Base-by-base conservation (phyloP, 2,797 vertebrate genomes). In the Poeciliopsis gracilis region DNA sequence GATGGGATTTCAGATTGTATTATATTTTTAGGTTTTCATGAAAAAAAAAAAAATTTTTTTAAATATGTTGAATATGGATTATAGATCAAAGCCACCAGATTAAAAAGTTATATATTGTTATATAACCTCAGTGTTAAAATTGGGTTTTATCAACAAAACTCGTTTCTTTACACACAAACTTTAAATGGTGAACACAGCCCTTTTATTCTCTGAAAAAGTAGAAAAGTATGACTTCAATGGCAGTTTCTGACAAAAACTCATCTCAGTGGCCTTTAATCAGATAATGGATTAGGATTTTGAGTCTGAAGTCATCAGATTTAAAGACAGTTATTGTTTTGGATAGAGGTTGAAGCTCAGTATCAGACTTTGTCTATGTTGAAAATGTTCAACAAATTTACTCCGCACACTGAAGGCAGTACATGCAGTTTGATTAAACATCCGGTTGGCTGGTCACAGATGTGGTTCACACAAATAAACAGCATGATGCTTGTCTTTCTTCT, bases 151-250 rank as follows among this genome's bases (percentile, higher is more conserved):
- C 30, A 46, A 13, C 12, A 46, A 15, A 46, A 13, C 45, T 46
- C 12, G 4, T 46, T 46, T 15, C 78, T 82, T 82, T 79, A 74
- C 3, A 80, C 85, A 84, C 75, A 83, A 83, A 88, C 80, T 63
- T 51, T 16, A 73, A 86, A 89, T 73, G 84, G 66, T 43, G n/a
- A 86, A 77, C 77, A 75, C 75, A n/a, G 72, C 78, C 55, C 79
- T 83, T 82, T 80, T 71, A 82, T 85, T 82, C 82, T 88, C 77
- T 81, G 85, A 87, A 87, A 90, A 91, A 81, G 87, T 90, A 91
- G 81, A 91, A 91, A 91, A 90, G 90, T 84, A 92, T 83, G 86
- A 92, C 90, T 88, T 51, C 38, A 89, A 89, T 93, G 89, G 88
- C 87, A 90, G 88, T 90, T 86, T 85, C 87, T 84, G 85, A 90